Base-by-base conservation (phyloP, 2,113 vertebrate genomes). In the Syngnathus scovelli region DNA sequence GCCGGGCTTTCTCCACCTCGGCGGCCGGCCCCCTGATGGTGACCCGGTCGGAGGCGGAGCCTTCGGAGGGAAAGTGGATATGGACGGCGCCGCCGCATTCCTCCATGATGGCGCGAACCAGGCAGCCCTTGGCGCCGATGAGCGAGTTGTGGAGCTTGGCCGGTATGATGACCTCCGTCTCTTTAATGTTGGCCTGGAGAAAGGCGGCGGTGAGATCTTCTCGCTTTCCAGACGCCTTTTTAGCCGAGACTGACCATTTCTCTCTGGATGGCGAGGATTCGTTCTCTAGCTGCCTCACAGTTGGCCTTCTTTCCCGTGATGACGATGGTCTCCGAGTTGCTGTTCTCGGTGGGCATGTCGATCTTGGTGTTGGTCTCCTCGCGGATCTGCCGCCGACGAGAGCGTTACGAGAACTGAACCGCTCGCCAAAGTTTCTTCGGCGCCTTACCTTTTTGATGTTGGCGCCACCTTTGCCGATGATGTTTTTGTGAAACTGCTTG, bases 401-500 rank as follows among this genome's bases (percentile, higher is more conserved):
- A 27, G 27, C 0, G 27, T 33, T 33, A 33, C 3, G 27, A 33
- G 27, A 33, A 33, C 27, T 33, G 27, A 33, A 33, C 27, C 27
- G 27, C 27, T 33, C 27, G 27, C 27, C 27, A 3, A 33, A 33
- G 27, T 33, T 33, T 33, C 15, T 46, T 16, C 1, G 52, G 10
- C n/a, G 27, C 27, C 0, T 33, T 64, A 97, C 97, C 94, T 98
- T 99, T 82, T 99, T 99, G 68, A 99, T 99, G 79, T 99, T 99
- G 52, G 95, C 94, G 16, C 97, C 97, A 85, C 97, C 97, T 92
- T 99, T 99, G 62, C 97, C 97, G 88, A 99, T 98, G 60, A 99
- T 98, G 85, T 99, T 99, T 88, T 98, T 99, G 86, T 99, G 97
- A 81, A 99, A 99, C 78, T 99, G 96, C 83, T 99, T 99, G 87